Evolutionary conservation across 2,888 invertebrate species (phyloP).

Genomic region (Prosapia bicincta): DNA sequence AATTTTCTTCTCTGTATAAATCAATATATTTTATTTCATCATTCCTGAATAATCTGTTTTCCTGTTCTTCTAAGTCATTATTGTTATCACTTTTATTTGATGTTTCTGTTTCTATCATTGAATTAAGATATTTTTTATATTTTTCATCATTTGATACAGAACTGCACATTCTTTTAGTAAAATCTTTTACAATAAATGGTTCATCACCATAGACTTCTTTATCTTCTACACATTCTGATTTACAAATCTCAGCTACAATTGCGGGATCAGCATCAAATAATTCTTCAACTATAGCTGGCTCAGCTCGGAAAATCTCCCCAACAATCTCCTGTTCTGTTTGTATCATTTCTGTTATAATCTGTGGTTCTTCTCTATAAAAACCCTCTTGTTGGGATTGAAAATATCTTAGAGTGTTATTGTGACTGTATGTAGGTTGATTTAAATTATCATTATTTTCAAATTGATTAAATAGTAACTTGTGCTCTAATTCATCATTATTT

Average conservation of each 20-base stretch:
- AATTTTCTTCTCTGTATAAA: too few species aligned
- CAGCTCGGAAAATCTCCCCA: not conserved
- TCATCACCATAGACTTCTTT: not conserved
- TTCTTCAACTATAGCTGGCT: not conserved
- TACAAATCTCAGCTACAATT: not conserved
- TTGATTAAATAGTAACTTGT: not conserved
- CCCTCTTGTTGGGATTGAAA: too few species aligned
- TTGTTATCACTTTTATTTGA: too few species aligned
- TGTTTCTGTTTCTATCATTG: not conserved
- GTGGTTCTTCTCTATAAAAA: not conserved
- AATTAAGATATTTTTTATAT: not conserved
- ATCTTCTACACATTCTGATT: not conserved
- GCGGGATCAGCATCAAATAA: conserved; percentile 21
- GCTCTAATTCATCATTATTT: too few species aligned
- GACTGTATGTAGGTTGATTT: not conserved
- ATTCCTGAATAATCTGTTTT: not conserved
- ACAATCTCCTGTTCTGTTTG: not conserved
- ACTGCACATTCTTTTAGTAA: not conserved
- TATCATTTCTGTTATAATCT: not conserved
- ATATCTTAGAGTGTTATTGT: too few species aligned
- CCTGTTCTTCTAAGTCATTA: too few species aligned
- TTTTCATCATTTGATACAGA: not conserved
- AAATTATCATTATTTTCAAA: not conserved
- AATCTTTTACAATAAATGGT: not conserved
- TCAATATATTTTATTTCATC: too few species aligned